phyloP scores from a whole-genome alignment of 2,797 vertebrate genomes.

The Streptopelia turtur region DNA sequence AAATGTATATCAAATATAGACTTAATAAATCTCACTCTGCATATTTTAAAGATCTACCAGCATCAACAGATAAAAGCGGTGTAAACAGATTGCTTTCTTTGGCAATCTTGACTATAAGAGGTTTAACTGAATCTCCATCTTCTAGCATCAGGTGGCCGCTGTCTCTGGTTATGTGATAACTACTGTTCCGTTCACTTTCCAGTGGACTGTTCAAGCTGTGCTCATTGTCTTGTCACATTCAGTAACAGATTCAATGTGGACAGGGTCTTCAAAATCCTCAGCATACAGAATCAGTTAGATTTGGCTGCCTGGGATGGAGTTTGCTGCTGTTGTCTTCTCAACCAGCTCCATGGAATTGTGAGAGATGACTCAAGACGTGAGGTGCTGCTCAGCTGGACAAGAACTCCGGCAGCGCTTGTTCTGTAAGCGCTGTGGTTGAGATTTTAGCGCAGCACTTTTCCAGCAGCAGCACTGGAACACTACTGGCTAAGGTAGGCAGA shows the following conservation, averaged over 20 bases:
- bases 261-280: not conserved
- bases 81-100: not conserved
- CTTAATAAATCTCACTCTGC: not conserved
- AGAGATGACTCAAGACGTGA: not conserved
- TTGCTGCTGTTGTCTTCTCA: accelerated
- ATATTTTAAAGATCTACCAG: not conserved
- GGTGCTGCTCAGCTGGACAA: not conserved
- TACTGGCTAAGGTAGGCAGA: not conserved
- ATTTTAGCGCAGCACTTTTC: not conserved
- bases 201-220: not conserved
- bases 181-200: not conserved
- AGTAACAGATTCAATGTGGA: not conserved
- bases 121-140: not conserved
- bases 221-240: not conserved
- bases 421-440: not conserved
- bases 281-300: not conserved
- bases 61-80: not conserved
- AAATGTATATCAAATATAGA: not conserved
- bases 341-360: not conserved
- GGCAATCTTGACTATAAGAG: not conserved
- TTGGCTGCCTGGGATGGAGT: not conserved
- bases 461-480: not conserved
- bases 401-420: not conserved
- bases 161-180: no score
- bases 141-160: not conserved